Evolutionary conservation across 2,113 vertebrate genomes (phyloP).

Genomic region (Gobiocypris rarus): DNA sequence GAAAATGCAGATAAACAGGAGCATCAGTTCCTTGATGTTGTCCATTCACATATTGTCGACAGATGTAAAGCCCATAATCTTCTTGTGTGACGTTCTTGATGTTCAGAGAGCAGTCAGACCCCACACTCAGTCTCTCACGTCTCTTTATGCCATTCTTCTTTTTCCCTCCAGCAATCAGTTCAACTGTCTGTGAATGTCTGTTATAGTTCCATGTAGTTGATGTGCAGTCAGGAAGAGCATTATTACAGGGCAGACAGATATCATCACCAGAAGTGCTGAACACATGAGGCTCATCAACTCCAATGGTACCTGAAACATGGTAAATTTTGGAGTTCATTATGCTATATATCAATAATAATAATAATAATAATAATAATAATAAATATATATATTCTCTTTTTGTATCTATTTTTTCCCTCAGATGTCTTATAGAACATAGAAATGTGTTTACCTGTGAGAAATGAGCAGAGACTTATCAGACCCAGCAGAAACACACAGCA

Average conservation of each 20-base stretch:
- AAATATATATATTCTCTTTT: no score
- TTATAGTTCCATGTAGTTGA: conserved; percentile 25
- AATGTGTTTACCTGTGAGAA: background rate
- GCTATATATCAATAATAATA: no score
- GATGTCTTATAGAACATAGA: background rate
- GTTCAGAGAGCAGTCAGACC: conserved; percentile 38
- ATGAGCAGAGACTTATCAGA: background rate
- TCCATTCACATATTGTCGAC: background rate
- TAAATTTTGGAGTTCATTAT: background rate
- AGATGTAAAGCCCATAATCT: conserved; percentile 36
- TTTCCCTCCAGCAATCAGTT: background rate
- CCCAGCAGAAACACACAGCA: background rate
- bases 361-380: no score
- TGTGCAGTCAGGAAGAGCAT: conserved; percentile 21
- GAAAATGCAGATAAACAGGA: background rate
- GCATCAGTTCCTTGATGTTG: background rate
- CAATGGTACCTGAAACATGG: background rate
- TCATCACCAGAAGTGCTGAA: background rate
- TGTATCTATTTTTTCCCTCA: background rate
- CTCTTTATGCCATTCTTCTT: background rate
- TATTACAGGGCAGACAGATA: conserved; percentile 26
- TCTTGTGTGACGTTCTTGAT: background rate
- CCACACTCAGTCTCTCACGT: conserved; percentile 21
- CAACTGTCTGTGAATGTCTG: background rate
- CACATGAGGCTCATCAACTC: background rate